These are phyloP conservation scores for Cichlasoma orientale DNA, from an alignment of 2,797 vertebrate species.

Conservation along the genomic window DNA sequence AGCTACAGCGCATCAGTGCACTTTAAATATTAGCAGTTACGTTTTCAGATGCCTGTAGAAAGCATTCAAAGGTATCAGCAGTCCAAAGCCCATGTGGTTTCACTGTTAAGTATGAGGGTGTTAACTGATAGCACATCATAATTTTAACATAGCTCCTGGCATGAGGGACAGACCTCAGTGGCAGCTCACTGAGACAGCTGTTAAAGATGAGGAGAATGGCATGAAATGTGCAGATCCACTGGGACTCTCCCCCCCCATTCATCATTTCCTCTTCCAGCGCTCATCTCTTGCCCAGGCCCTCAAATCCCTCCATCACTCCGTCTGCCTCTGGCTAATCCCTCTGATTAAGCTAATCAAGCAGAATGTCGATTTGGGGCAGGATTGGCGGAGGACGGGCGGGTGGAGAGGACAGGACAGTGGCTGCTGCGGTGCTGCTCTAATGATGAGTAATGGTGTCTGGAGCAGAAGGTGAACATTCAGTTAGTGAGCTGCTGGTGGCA, in stretches of 20 bases:
- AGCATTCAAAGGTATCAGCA: background rate
- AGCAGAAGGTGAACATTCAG: conserved; percentile 29
- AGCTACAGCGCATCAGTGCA: background rate
- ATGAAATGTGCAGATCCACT: conserved; percentile 54
- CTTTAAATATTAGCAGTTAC: background rate
- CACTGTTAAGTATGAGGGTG: conserved; percentile 28
- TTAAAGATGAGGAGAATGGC: conserved; percentile 55
- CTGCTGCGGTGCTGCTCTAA: conserved; percentile 42
- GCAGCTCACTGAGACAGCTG: conserved; percentile 53
- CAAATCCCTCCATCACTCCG: conserved; percentile 8
- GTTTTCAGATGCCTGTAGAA: background rate
- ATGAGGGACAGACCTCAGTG: conserved; percentile 31
- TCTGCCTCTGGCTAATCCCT: conserved; percentile 63
- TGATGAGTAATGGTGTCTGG: conserved; percentile 62
- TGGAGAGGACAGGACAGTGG: conserved; percentile 32
- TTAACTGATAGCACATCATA: conserved; percentile 39
- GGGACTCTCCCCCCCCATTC: conserved; percentile 41
- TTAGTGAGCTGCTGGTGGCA: conserved; percentile 23
- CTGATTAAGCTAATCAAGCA: conserved; percentile 75
- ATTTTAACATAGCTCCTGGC: conserved; percentile 39
- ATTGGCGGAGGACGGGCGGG: conserved; percentile 46
- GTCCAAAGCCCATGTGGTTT: conserved; percentile 11
- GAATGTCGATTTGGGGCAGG: conserved; percentile 52
- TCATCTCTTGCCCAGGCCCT: conserved; percentile 23
- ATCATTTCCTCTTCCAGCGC: conserved; percentile 11